Conservation (phyloP, 2,888 invertebrate species). For the Choreutis nemorana region DNA sequence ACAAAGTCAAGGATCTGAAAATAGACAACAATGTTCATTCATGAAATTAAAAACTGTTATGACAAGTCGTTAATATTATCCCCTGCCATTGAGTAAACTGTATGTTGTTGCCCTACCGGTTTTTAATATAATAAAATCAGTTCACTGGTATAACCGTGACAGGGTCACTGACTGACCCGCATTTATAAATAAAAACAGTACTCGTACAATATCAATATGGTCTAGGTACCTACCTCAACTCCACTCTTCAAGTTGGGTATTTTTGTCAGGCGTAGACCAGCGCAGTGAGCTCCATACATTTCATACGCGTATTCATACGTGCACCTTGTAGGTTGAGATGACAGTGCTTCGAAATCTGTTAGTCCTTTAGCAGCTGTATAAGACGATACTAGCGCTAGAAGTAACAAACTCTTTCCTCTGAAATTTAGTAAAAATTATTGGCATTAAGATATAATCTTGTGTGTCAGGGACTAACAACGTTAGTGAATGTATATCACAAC, state of each 20-base stretch:
- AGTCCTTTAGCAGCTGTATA: slow-evolving; percentile 26
- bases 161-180: too few relatives aligned
- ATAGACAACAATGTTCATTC: too few relatives aligned
- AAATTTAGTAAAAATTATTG: slow-evolving; percentile 14
- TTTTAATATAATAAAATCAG: too few relatives aligned
- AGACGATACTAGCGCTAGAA: slow-evolving; percentile 18
- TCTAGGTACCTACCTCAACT: slow-evolving; percentile 59
- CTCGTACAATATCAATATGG: neutral
- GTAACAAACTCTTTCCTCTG: slow-evolving; percentile 25
- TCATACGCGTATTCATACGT: slow-evolving; percentile 55
- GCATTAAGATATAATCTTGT: too few relatives aligned
- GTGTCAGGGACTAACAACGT: too few relatives aligned
- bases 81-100: too few relatives aligned
- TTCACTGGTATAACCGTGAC: too few relatives aligned
- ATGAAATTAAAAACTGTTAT: too few relatives aligned
- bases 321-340: slow-evolving; percentile 43
- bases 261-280: slow-evolving; percentile 42
- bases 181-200: too few relatives aligned
- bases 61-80: too few relatives aligned
- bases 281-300: slow-evolving; percentile 66
- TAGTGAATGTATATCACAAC: too few relatives aligned
- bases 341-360: slow-evolving; percentile 41
- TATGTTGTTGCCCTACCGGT: too few relatives aligned
- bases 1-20: slow-evolving; percentile 67
- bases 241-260: slow-evolving; percentile 58